These are phyloP conservation scores for Gopherus evgoodei DNA, from an alignment of 2,113 vertebrate species.

Conservation along the genomic window DNA sequence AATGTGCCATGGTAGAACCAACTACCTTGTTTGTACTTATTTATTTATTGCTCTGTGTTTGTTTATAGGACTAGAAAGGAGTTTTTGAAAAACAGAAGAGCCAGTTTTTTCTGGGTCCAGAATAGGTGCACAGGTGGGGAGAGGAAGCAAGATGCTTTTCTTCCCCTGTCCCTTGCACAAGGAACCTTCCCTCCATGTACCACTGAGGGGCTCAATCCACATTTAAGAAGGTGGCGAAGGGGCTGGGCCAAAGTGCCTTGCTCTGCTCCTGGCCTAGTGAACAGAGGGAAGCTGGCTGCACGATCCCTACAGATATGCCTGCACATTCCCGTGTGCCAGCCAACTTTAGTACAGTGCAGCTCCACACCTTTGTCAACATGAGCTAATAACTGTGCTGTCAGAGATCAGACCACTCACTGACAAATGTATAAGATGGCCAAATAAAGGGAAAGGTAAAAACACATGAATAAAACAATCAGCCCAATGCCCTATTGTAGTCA, in stretches of 20 bases:
- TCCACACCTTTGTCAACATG: not conserved
- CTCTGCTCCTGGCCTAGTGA: not conserved
- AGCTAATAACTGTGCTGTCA: not conserved
- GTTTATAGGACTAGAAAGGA: not conserved
- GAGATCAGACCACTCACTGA: not conserved
- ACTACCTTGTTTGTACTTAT: not conserved
- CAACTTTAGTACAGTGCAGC: not conserved
- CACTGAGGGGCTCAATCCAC: not conserved
- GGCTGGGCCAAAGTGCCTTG: not conserved
- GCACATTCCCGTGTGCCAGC: not conserved
- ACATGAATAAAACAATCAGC: not conserved
- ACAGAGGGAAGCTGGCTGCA: not conserved
- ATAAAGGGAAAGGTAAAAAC: not conserved
- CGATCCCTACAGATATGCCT: not conserved
- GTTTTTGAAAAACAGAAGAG: not conserved
- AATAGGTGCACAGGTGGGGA: not conserved
- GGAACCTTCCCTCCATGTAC: not conserved
- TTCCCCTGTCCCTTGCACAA: not conserved
- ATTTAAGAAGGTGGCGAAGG: not conserved
- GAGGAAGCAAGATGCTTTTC: not conserved
- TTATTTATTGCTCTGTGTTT: not conserved
- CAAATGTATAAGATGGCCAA: not conserved
- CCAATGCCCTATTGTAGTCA: not conserved
- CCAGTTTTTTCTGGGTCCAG: not conserved
- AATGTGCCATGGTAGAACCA: not conserved